Conservation (phyloP, 2,113 vertebrate genomes). For the Tetrao urogallus region DNA sequence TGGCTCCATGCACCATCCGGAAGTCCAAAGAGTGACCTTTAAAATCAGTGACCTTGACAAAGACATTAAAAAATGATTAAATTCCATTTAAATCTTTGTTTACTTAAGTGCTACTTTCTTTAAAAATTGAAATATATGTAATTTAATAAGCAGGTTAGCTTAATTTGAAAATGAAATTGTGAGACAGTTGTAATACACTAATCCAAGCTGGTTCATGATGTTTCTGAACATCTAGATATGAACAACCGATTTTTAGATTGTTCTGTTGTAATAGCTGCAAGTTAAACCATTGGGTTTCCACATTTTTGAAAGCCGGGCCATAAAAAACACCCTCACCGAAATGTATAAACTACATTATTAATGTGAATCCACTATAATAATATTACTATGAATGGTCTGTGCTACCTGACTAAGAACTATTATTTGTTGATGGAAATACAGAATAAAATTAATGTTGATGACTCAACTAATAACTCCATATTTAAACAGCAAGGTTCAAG, state of each 20-base stretch:
- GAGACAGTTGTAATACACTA: neutral
- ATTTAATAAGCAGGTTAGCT: neutral
- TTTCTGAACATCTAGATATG: neutral
- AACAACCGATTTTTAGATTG: neutral
- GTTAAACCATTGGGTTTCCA: neutral
- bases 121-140: neutral
- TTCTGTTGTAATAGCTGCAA: neutral
- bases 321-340: neutral
- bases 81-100: conserved; percentile 4
- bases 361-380: neutral
- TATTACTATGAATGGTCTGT: neutral
- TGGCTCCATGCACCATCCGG: neutral
- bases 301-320: neutral
- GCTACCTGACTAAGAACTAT: neutral
- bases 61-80: neutral
- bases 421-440: conserved; percentile 25
- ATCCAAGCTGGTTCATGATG: neutral
- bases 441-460: conserved; percentile 30
- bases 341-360: neutral
- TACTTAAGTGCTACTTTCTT: neutral
- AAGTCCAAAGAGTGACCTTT: neutral
- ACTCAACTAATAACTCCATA: conserved; percentile 37
- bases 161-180: neutral
- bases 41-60: conserved; percentile 20
- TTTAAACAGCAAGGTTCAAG: conserved; percentile 45